A percentile compares a stretch with the other conserved stretches of the same genome.
These are phyloP conservation scores for Allacma fusca DNA, from an alignment of 2,888 invertebrate species.

Conservation along the genomic window DNA sequence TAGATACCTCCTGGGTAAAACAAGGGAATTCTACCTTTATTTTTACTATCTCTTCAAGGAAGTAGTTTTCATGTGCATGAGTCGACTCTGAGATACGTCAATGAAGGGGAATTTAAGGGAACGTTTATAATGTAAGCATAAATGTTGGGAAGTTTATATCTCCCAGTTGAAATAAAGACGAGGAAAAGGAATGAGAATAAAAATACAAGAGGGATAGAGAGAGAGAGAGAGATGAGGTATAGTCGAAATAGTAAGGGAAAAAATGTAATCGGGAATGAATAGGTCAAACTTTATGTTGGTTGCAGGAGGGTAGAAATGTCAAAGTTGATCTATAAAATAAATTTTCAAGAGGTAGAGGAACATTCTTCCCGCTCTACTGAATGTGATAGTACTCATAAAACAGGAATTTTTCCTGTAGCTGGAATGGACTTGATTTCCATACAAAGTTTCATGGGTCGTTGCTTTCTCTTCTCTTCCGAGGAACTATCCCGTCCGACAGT, in stretches of 20 bases:
- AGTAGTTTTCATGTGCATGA: too few species aligned
- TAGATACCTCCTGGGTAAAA: too few species aligned
- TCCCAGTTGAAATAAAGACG: neutral
- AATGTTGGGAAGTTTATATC: neutral
- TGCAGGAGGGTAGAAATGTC: slow-evolving; percentile 43
- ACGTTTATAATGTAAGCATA: neutral
- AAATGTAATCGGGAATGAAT: slow-evolving; percentile 4
- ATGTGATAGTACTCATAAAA: slow-evolving; percentile 33
- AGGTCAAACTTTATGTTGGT: slow-evolving; percentile 31
- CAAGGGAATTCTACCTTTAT: too few species aligned
- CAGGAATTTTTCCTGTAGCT: neutral
- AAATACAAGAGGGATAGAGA: neutral
- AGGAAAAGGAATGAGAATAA: neutral
- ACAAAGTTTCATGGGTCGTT: slow-evolving; percentile 38
- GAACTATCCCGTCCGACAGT: too few species aligned
- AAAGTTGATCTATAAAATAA: slow-evolving; percentile 58
- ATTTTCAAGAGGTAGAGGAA: slow-evolving; percentile 44
- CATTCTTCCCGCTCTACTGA: slow-evolving; percentile 35
- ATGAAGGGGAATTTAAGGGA: neutral
- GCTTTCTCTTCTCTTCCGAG: neutral
- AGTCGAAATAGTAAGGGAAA: neutral
- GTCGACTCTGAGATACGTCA: too few species aligned
- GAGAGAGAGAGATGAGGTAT: neutral
- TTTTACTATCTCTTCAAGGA: neutral
- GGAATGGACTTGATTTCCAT: slow-evolving; percentile 32